Evolutionary conservation across 2,888 invertebrate genomes (phyloP).

Genomic region (Orthosia gracilis): DNA sequence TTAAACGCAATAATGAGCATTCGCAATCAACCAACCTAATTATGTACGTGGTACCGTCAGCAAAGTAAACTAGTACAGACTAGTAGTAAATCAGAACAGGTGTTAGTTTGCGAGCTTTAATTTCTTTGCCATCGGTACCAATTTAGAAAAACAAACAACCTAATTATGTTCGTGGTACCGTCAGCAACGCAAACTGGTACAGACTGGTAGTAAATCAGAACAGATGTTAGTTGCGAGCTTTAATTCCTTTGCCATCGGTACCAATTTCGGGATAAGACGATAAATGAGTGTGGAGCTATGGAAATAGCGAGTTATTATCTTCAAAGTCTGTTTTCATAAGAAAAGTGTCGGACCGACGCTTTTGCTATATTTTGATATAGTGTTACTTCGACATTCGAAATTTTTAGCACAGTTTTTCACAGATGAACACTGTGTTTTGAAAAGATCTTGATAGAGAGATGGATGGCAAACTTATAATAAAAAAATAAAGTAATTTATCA

Average conservation of each 20-base stretch:
- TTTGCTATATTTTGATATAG: no score
- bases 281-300: conserved; percentile 43
- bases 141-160: neutral
- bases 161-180: conserved; percentile 44
- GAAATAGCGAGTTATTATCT: conserved; percentile 7
- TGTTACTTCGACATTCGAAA: no score
- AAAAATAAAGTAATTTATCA: no score
- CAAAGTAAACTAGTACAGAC: conserved; percentile 28
- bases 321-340: neutral
- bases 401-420: no score
- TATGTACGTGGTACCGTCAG: conserved; percentile 37
- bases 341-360: no score
- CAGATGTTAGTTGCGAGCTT: conserved; percentile 36
- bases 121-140: conserved; percentile 46
- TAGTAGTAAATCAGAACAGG: conserved; percentile 31
- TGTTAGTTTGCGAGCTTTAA: conserved; percentile 46
- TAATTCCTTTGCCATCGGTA: conserved; percentile 57
- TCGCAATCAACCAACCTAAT: conserved; percentile 41
- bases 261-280: conserved; percentile 51
- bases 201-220: conserved; percentile 34
- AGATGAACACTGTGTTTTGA: no score
- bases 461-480: no score
- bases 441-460: no score
- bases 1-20: conserved; percentile 26
- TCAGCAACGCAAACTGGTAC: conserved; percentile 28